Evolutionary conservation across 2,797 vertebrate genomes (phyloP).

Genomic region (Limosa lapponica): DNA sequence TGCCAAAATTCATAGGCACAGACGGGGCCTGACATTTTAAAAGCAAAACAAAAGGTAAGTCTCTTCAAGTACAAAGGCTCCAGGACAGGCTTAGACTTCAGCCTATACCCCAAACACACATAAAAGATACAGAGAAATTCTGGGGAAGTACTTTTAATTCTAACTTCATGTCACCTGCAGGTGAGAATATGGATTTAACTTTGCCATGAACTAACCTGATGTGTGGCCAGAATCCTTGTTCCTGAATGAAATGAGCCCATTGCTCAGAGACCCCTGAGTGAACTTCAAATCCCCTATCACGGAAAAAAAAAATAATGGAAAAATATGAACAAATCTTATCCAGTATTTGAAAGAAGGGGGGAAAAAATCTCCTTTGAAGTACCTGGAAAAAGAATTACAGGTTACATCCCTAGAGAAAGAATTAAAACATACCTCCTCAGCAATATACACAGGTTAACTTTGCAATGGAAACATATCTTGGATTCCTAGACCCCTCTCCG

Average conservation of each 20-base stretch:
- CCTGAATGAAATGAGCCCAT: neutral
- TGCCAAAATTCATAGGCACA: neutral
- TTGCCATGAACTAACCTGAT: neutral
- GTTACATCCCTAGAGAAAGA: neutral
- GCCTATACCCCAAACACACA: neutral
- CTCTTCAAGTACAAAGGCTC: neutral
- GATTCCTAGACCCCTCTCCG: neutral
- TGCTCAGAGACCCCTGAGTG: neutral
- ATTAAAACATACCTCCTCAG: neutral
- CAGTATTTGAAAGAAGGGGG: neutral
- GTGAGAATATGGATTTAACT: neutral
- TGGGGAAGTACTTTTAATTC: neutral
- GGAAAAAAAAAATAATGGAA: neutral
- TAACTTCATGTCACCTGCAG: neutral
- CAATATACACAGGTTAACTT: neutral
- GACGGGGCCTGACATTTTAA: neutral
- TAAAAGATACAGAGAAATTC: neutral
- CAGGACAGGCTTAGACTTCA: neutral
- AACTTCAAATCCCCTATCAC: neutral
- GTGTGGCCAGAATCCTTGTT: neutral
- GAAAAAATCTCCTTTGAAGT: neutral
- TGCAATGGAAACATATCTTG: neutral
- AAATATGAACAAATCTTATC: neutral
- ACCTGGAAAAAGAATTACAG: neutral
- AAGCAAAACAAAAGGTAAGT: neutral